Base-by-base conservation (phyloP, 2,888 invertebrate genomes). In the Conus canariensis region DNA sequence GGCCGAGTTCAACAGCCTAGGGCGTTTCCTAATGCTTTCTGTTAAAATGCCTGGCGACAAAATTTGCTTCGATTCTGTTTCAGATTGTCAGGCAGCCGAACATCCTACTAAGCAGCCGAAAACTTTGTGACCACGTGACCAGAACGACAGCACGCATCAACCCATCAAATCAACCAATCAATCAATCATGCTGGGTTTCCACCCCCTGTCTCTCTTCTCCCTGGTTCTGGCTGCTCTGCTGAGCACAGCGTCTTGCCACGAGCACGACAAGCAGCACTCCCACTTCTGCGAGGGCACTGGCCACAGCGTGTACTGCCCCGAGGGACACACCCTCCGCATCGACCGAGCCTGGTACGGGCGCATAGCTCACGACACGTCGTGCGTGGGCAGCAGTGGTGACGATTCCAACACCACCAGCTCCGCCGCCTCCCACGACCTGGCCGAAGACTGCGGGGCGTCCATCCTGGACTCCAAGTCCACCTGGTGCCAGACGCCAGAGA, bases 281-380 rank as follows among this genome's bases (percentile, higher is more conserved):
- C 86, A 86, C 67, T 74, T 87, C 74, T 87, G 87, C 87, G n/a
- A 74, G 56, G 87, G 87, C 10, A 67, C 70, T 1, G 87, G 87
- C 58, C 67, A 87, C 87, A 87, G 16, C 58, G n/a, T 87, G n/a
- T 87, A 58, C 74, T 87, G 87, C 59, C 5, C 12, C 1, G 74
- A 56, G 10, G 58, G 58, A 0, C 56, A 64, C 7, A 74, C 22
- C 16, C 74, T 87, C 30, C 74, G 12, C 12, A 74, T 87, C 59
- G 56, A 58, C 87, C 58, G n/a, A n/a, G 87, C 87, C 74, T 87
- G 87, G 87, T 87, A 58, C 87, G 87, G 87, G 0, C 70, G 87
- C 22, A 6, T 87, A 1, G 87, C 87, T 4, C n/a, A 70, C 87
- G 87, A 87, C 58, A 14, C 10, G 2, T 45, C 64, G 6, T 87